Base-by-base conservation (phyloP, 2,113 vertebrate genomes). In the Xiphias gladius region DNA sequence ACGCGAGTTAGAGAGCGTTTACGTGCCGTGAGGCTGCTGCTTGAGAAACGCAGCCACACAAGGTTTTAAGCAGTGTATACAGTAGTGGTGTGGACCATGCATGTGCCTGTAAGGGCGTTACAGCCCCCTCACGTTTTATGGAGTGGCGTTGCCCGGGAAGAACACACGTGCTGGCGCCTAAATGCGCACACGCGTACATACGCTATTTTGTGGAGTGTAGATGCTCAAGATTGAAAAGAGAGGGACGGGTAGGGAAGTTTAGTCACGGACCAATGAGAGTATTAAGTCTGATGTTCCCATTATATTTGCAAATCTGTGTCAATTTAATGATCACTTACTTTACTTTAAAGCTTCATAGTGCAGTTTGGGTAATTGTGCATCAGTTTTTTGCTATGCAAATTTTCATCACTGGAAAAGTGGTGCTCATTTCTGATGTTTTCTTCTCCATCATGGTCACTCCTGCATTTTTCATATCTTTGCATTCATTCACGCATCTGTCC, bases 361-460 rank as follows among this genome's bases (percentile, higher is more conserved):
- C 19, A 11, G 11, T 55, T 0, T 10, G 73, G 13, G 24, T 30
- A 12, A 14, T 22, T 46, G 30, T 72, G 30, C 24, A 12, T 43
- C 20, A 50, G 28, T 12, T 8, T 28, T 37, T 67, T 73, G 10
- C 39, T 59, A 16, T 63, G 22, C 17, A 37, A 16, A 52, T 20
- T 55, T 71, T 22, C 8, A 52, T 66, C 0, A 46, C 16, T 52
- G 0, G 14, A 6, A 65, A 58, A 54, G 35, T 61, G 17, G n/a
- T 35, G 16, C 80, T 86, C 19, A 28, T 20, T 22, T 78, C 5
- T 86, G 12, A 54, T 67, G 26, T 75, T 54, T 86, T 90, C 64
- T 76, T 72, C 30, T 64, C 37, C 30, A 11, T 57, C 63, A 70
- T 65, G 46, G 14, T 61, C 73, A 82, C 54, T 28, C 43, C 32